These are phyloP conservation scores for Nycticebus coucang DNA, from an alignment of 2,113 vertebrate species.

Conservation along the genomic window DNA sequence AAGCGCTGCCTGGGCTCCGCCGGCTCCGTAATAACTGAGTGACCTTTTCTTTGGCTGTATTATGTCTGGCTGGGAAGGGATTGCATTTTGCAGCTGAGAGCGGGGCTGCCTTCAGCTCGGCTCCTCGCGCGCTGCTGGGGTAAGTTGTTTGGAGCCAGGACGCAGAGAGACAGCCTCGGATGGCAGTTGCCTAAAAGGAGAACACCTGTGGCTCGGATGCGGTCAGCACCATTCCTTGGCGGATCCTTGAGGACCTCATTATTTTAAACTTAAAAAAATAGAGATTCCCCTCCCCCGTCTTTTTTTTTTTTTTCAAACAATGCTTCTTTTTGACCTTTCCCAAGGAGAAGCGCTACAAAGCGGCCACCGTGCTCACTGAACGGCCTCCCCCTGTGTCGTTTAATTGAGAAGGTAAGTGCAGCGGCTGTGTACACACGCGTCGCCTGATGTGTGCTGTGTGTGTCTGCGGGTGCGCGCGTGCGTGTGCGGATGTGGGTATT, in stretches of 20 bases:
- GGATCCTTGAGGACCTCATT: conserved; percentile 90
- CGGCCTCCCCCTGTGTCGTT: conserved; percentile 88
- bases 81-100: conserved; percentile 89
- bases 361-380: conserved; percentile 85
- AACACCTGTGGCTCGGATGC: conserved; percentile 93
- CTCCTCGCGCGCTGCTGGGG: conserved; percentile 87
- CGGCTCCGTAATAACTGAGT: conserved; percentile 90
- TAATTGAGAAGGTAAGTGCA: conserved; percentile 92
- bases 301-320: conserved; percentile 83
- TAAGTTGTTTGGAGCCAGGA: conserved; percentile 87
- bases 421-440: conserved; percentile 82
- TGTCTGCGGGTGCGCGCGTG: conserved; percentile 69
- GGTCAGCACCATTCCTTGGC: conserved; percentile 85
- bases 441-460: conserved; percentile 83
- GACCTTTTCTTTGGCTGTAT: conserved; percentile 91
- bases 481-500: conserved; percentile 67
- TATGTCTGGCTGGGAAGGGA: conserved; percentile 91
- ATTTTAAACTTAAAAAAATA: conserved; percentile 86
- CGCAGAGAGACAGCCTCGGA: conserved; percentile 83
- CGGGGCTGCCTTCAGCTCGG: conserved; percentile 86
- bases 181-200: conserved; percentile 84
- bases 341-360: conserved; percentile 88
- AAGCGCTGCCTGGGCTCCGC: conserved; percentile 84
- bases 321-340: conserved; percentile 91
- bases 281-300: conserved; percentile 77